Evolutionary conservation across 2,888 invertebrate species (phyloP).

Genomic region (Emesis furor): DNA sequence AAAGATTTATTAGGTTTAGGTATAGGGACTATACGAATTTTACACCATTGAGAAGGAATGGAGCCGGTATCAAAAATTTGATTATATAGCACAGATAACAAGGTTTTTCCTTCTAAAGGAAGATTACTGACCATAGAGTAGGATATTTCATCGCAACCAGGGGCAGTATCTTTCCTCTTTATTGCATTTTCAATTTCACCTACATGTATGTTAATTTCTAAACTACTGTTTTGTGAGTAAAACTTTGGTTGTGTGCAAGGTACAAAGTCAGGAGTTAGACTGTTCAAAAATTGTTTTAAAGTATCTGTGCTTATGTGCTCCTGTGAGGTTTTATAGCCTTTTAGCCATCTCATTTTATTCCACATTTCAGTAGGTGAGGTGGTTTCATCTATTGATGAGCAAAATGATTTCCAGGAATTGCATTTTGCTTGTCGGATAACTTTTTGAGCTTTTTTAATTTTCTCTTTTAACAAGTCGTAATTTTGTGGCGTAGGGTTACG

Average conservation of each 20-base stretch:
- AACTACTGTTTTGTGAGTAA: slow-evolving; percentile 20
- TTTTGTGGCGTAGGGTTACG: slow-evolving; percentile 62
- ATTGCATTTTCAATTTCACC: slow-evolving; percentile 48
- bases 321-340: slow-evolving; percentile 24
- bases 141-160: slow-evolving; percentile 50
- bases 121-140: slow-evolving; percentile 56
- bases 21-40: slow-evolving; percentile 41
- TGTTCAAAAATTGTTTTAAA: slow-evolving; percentile 32
- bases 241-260: slow-evolving; percentile 31
- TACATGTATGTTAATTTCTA: slow-evolving; percentile 34
- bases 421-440: slow-evolving; percentile 35
- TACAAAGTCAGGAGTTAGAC: slow-evolving; percentile 53
- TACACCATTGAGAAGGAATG: slow-evolving; percentile 43
- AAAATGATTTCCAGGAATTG: slow-evolving; percentile 59
- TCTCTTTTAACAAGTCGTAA: slow-evolving; percentile 34
- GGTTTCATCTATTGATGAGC: slow-evolving; percentile 38
- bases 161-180: slow-evolving; percentile 50
- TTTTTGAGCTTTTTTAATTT: slow-evolving; percentile 36
- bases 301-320: slow-evolving; percentile 30
- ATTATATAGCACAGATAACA: slow-evolving; percentile 48
- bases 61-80: slow-evolving; percentile 21
- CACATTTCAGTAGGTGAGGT: slow-evolving; percentile 52
- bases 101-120: slow-evolving; percentile 36
- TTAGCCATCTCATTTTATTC: slow-evolving; percentile 64
- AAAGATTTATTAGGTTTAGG: slow-evolving; percentile 37